Conservation (phyloP, 2,113 vertebrate genomes). For the Calidris pugnax region DNA sequence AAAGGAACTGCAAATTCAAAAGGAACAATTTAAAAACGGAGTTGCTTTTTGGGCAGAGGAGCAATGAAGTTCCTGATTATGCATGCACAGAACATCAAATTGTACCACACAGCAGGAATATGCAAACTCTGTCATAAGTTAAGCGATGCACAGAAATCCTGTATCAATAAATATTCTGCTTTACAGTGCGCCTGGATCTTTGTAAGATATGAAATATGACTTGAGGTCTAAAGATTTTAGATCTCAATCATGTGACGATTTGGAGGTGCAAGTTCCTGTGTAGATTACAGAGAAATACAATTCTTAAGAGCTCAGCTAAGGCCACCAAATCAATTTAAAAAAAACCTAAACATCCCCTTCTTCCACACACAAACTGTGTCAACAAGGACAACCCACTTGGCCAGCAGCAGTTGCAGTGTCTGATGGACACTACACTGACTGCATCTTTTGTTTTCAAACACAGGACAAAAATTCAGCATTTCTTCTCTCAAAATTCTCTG, state of each 20-base stretch:
- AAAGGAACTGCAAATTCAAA: neutral
- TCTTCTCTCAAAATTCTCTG: neutral
- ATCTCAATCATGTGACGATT: neutral
- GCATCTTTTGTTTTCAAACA: neutral
- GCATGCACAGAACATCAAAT: neutral
- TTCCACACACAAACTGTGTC: neutral
- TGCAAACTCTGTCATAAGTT: neutral
- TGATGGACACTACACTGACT: neutral
- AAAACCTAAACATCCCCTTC: neutral
- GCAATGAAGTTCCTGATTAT: neutral
- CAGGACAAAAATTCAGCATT: neutral
- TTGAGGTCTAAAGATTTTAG: neutral
- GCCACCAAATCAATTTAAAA: neutral
- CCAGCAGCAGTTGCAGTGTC: neutral
- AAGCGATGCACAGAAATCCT: neutral
- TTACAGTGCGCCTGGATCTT: neutral
- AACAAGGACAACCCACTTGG: neutral
- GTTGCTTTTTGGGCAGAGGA: neutral
- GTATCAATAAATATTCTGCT: neutral
- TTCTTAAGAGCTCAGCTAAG: neutral
- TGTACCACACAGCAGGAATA: neutral
- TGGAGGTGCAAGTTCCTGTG: neutral
- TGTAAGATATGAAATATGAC: fast-evolving
- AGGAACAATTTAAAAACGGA: neutral
- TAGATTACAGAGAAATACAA: neutral